Evolutionary conservation across 2,888 invertebrate genomes (phyloP).

Genomic region (Tachina lurida): DNA sequence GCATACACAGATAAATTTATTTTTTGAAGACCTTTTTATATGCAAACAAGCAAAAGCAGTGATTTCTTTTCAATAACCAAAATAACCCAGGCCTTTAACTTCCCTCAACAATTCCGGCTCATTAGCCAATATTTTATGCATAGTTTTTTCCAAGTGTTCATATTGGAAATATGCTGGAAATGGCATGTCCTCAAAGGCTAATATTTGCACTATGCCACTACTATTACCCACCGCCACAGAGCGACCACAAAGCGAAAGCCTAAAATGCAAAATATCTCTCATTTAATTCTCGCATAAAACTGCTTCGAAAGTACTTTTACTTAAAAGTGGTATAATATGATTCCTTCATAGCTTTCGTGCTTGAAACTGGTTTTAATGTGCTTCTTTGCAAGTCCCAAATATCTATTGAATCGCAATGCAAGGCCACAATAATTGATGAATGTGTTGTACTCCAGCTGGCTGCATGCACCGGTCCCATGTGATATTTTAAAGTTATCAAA

Average conservation of each 20-base stretch:
- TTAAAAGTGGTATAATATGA: slow-evolving; percentile 76
- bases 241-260: slow-evolving; percentile 87
- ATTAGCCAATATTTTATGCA: slow-evolving; percentile 86
- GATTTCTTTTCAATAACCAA: slow-evolving; percentile 75
- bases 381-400: slow-evolving; percentile 92
- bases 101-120: slow-evolving; percentile 86
- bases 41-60: neutral
- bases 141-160: slow-evolving; percentile 86
- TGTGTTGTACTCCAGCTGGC: slow-evolving; percentile 90
- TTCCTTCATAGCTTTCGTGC: slow-evolving; percentile 75
- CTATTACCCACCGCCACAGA: slow-evolving; percentile 88
- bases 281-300: no score
- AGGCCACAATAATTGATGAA: slow-evolving; percentile 88
- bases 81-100: slow-evolving; percentile 85
- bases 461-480: slow-evolving; percentile 84
- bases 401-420: slow-evolving; percentile 87
- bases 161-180: slow-evolving; percentile 88
- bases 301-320: slow-evolving; percentile 70
- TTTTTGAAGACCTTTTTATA: neutral
- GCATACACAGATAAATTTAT: neutral
- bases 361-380: slow-evolving; percentile 85
- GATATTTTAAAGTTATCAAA: slow-evolving; percentile 84
- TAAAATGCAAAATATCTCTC: slow-evolving; percentile 69
- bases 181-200: slow-evolving; percentile 89
- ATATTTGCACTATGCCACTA: slow-evolving; percentile 87